Conservation (phyloP, 2,888 invertebrate species). For the Hololepta plana region DNA sequence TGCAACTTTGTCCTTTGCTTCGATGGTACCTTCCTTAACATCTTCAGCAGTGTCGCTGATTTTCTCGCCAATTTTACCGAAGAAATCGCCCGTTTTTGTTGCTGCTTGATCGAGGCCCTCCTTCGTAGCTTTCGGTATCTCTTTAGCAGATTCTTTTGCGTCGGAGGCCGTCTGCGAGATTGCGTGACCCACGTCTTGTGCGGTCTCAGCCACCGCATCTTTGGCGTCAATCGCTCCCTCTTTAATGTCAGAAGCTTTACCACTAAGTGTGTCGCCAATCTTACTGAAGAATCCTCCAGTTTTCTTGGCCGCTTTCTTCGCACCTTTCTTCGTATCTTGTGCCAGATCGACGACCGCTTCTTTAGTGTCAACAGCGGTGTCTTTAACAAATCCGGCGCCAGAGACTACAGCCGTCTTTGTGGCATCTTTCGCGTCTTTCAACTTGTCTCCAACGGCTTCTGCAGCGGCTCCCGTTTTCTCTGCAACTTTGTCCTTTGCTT, state of each 20-base stretch:
- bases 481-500: conserved; percentile 1
- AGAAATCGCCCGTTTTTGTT: conserved; percentile 5
- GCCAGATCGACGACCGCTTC: conserved; percentile 28
- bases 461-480: too few species aligned
- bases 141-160: too few species aligned
- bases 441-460: too few species aligned
- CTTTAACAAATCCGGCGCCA: too few species aligned
- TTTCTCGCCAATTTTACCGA: conserved; percentile 1
- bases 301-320: conserved; percentile 12
- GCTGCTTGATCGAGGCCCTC: conserved; percentile 8
- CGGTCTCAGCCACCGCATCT: not conserved
- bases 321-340: conserved; percentile 11
- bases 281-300: conserved; percentile 15
- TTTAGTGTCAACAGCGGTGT: conserved; percentile 28
- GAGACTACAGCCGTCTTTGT: too few species aligned
- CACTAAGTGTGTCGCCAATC: conserved; percentile 1
- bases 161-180: too few species aligned
- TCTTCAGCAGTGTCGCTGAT: conserved; percentile 2
- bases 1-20: conserved; percentile 7
- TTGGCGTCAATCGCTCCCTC: not conserved
- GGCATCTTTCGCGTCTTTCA: too few species aligned
- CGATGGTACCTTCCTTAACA: conserved; percentile 5
- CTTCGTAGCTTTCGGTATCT: conserved; percentile 7
- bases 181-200: too few species aligned
- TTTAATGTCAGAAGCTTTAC: not conserved